These are phyloP conservation scores for Tetragnatha versicolor DNA, from an alignment of 1,140 invertebrate genomes.

Conservation along the genomic window DNA sequence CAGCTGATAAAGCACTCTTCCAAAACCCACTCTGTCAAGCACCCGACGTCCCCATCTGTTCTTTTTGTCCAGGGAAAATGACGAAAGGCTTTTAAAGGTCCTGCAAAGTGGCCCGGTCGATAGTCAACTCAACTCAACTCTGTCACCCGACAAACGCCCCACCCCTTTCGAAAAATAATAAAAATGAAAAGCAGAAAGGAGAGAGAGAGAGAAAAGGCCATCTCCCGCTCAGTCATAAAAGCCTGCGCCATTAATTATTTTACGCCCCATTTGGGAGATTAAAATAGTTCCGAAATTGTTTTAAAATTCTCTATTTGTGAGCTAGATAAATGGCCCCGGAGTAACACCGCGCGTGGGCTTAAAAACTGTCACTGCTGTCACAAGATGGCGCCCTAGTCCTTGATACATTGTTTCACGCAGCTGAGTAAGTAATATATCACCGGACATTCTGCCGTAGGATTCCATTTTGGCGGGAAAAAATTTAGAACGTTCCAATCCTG, in stretches of 20 bases:
- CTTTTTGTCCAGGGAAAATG: neutral
- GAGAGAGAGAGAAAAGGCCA: neutral
- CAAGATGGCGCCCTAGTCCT: neutral
- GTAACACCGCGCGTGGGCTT: neutral
- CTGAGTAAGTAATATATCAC: too few relatives aligned
- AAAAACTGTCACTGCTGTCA: neutral
- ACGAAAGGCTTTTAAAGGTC: neutral
- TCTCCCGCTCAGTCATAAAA: neutral
- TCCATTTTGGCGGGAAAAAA: too few relatives aligned
- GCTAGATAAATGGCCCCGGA: neutral
- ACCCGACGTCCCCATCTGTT: neutral
- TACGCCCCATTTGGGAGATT: slow-evolving; percentile 3
- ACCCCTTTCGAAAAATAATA: too few relatives aligned
- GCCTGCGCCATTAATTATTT: neutral
- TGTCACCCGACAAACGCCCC: neutral
- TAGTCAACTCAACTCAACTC: neutral
- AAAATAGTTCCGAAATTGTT: slow-evolving; percentile 13
- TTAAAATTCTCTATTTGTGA: slow-evolving; percentile 5
- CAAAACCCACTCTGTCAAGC: neutral
- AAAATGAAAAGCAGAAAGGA: neutral
- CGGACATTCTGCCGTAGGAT: too few relatives aligned
- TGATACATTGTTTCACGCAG: neutral
- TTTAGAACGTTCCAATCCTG: too few relatives aligned
- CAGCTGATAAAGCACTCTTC: neutral
- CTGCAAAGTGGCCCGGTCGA: neutral